phyloP scores from a whole-genome alignment of 2,113 vertebrate species.

The Electrona antarctica region DNA sequence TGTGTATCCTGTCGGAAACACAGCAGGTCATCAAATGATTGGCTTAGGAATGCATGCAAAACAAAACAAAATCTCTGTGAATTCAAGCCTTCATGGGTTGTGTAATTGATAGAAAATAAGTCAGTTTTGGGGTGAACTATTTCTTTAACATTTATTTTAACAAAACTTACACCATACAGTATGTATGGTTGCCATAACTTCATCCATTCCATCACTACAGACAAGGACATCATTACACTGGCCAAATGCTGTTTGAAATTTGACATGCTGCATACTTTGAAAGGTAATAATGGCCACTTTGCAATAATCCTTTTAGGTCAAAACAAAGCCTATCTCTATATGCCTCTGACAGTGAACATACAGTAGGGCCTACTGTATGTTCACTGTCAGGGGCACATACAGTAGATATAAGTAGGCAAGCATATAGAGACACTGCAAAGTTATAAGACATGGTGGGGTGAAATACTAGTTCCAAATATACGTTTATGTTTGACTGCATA shows the following conservation, averaged over 20 bases:
- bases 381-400: too few species aligned
- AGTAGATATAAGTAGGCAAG: slow-evolving; percentile 26
- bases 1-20: too few species aligned
- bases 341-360: slow-evolving; percentile 33
- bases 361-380: too few species aligned
- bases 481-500: slow-evolving; percentile 65
- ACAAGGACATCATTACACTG: slow-evolving; percentile 37
- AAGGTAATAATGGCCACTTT: slow-evolving; percentile 17
- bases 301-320: slow-evolving; percentile 8
- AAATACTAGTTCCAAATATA: slow-evolving; percentile 70
- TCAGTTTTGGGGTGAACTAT: too few species aligned
- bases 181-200: slow-evolving; percentile 19
- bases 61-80: too few species aligned
- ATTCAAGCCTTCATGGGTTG: too few species aligned
- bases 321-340: slow-evolving; percentile 29
- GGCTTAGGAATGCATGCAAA: too few species aligned
- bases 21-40: too few species aligned
- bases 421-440: slow-evolving; percentile 52
- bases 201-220: slow-evolving; percentile 46
- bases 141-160: too few species aligned
- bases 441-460: slow-evolving; percentile 40
- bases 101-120: too few species aligned
- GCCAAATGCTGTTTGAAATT: slow-evolving; percentile 55
- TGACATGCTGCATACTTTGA: slow-evolving; percentile 41
- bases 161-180: not conserved